Base-by-base conservation (phyloP, 2,888 invertebrate genomes). In the Eristalinus sepulchralis region DNA sequence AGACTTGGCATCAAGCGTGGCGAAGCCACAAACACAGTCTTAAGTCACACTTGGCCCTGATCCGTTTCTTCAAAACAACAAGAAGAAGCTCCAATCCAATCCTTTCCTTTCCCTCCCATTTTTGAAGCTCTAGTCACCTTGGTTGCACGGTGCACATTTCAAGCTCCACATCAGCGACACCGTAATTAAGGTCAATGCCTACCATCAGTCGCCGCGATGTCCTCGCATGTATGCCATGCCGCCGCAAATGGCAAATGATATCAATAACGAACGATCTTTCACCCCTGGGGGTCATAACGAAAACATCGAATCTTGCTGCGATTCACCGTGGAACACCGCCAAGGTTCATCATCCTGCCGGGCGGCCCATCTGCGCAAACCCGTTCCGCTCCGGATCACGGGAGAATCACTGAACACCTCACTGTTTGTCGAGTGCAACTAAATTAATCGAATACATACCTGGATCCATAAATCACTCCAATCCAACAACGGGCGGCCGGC, bases 391-490 rank as follows among this genome's bases (percentile, higher is more conserved):
- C 47, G 34, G 47, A n/a, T 39, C 47, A 47, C 47, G 6, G 47
- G 8, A n/a, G 17, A 17, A 6, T 17, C 47, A 17, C 47, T 47
- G 47, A 47, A 47, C 47, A 47, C 47, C 47, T 47, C 47, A 17
- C 17, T 47, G 47, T 47, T 47, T 47, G 47, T 47, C 55, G 17
- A 47, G 47, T 47, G 47, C 47, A 47, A 47, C 47, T 47, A 82
- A 82, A 70, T 72, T 72, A 67, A 72, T 71, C 72, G 72, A 78
- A 83, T 60, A 55, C 17, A 2, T 27, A 60, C 73, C 53, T 36
- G 34, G 60, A 53, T 57, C 64, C 70, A 84, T 84, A 84, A 84
- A 84, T 84, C 84, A 84, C 80, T 84, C 36, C 64, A 36, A 59
- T 66, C 64, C 33, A 57, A 66, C 79, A 70, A 2, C 2, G 27